A percentile compares a stretch with the other conserved stretches of the same genome.
Conservation (phyloP, 2,888 invertebrate genomes). For the Octonoba sinensis region DNA sequence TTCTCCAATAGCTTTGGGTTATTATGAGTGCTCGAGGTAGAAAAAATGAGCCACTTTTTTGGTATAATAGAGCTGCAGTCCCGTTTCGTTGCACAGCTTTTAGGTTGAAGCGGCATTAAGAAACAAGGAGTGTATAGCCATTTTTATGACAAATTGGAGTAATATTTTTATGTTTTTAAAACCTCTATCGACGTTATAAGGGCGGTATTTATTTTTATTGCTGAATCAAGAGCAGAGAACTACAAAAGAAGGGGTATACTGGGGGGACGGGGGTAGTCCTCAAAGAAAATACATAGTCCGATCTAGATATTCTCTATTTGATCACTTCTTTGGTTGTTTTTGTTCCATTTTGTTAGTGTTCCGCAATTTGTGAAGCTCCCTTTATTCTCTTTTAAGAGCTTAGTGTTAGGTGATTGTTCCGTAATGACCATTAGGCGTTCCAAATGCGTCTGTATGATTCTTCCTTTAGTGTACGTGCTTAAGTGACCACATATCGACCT, state of each 20-base stretch:
- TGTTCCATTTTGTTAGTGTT: constrained; percentile 9
- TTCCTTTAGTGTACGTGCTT: not conserved
- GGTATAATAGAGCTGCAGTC: constrained; percentile 40
- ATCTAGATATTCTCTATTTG: constrained; percentile 11
- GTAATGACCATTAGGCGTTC: constrained; percentile 37
- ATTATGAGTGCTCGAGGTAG: constrained; percentile 27
- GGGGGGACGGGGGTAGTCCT: not conserved
- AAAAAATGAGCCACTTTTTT: constrained; percentile 26
- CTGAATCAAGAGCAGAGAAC: constrained; percentile 37
- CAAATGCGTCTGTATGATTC: constrained; percentile 8
- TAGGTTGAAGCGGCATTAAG: constrained; percentile 37
- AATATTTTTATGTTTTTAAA: constrained; percentile 41
- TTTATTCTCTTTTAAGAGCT: constrained; percentile 6
- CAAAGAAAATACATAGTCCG: constrained; percentile 12
- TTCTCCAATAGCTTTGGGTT: constrained; percentile 49
- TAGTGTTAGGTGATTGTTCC: constrained; percentile 14
- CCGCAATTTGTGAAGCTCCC: not conserved
- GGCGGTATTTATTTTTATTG: constrained; percentile 53
- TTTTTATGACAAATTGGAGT: constrained; percentile 62
- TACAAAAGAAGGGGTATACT: not conserved
- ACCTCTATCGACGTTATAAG: constrained; percentile 25
- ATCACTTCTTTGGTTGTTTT: constrained; percentile 34
- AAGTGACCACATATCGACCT: constrained; percentile 9
- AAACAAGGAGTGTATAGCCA: constrained; percentile 32
- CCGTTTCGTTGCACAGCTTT: constrained; percentile 19